Evolutionary conservation across 2,113 vertebrate species (phyloP), one percentile per base, ranked within the genome.

Genomic region (Gobiocypris rarus): DNA sequence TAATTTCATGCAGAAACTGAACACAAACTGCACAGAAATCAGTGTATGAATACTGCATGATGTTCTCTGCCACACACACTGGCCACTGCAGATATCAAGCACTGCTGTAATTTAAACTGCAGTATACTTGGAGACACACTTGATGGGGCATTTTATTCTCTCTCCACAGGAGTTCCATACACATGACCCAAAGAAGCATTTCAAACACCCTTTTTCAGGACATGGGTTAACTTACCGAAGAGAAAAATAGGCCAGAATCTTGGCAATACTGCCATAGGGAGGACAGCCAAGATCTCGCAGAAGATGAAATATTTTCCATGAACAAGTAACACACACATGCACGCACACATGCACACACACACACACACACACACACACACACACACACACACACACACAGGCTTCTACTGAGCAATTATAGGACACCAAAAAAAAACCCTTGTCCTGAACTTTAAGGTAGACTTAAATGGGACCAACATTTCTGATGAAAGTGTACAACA

Each of bases 231-330:
- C 17, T 54, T 76, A 84, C 76, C 77, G 58, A 85, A 82, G 45
- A 78, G 61, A 86, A 86, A 86, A 81, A 63, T 73, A 82, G 59
- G 48, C 76, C 86, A 75, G 73, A 15, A 19, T 83, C 85, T 83
- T 83, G 83, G 86, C 78, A 83, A 80, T 19, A 61, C 83, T 61
- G 73, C 67, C 61, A 81, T 28, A 67, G 52, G 58, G 73, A 81
- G 52, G 52, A 75, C 69, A 83, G 79, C 71, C 86, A 87, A 86
- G 82, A 80, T 75, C 75, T 58, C 34, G 15, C 69, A 85, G 38
- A 87, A 81, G 75, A 84, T 74, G 69, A 86, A 80, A 86, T 69
- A 86, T 84, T 89, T 86, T 88, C 85, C 85, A 86, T 81, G 58
- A 50, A 74, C 26, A 83, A 85, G 43, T 45, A 28, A 54, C 41